These are phyloP conservation scores for Istiophorus platypterus DNA, from an alignment of 2,113 vertebrate genomes.

Conservation along the genomic window DNA sequence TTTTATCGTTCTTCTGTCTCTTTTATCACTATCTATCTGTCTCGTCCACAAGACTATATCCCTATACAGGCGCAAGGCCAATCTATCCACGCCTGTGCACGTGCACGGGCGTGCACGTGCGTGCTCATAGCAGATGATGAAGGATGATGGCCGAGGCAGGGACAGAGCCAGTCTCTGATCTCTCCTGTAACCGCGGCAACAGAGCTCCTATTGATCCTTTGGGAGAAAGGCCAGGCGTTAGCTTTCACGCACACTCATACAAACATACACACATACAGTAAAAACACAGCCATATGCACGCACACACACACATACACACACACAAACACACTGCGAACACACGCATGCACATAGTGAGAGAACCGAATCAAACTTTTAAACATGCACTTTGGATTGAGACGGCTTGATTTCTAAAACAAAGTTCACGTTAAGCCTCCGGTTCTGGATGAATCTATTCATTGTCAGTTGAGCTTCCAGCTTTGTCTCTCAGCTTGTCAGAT, in stretches of 20 bases:
- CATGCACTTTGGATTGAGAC: conserved; percentile 18
- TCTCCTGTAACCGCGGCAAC: conserved; percentile 82
- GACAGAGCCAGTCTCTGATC: conserved; percentile 83
- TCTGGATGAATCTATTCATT: conserved; percentile 33
- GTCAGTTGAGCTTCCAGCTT: conserved; percentile 20
- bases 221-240: conserved; percentile 75
- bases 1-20: conserved; percentile 41
- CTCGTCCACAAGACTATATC: conserved; percentile 21
- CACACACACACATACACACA: conserved; percentile 24
- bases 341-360: not conserved
- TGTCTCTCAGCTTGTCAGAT: conserved; percentile 18
- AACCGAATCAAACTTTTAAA: conserved; percentile 18
- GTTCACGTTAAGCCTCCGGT: conserved; percentile 14
- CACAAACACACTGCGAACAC: not conserved
- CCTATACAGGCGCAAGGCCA: not conserved
- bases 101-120: conserved; percentile 12
- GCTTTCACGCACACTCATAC: conserved; percentile 55
- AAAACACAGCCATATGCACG: conserved; percentile 9
- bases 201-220: conserved; percentile 83
- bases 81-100: conserved; percentile 6
- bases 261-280: conserved; percentile 43
- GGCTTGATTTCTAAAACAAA: conserved; percentile 21
- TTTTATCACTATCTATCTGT: conserved; percentile 60
- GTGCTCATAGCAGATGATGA: conserved; percentile 64
- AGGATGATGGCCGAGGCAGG: conserved; percentile 70